Base-by-base conservation (phyloP, 2,888 invertebrate species). In the Epinotia brunnichana region DNA sequence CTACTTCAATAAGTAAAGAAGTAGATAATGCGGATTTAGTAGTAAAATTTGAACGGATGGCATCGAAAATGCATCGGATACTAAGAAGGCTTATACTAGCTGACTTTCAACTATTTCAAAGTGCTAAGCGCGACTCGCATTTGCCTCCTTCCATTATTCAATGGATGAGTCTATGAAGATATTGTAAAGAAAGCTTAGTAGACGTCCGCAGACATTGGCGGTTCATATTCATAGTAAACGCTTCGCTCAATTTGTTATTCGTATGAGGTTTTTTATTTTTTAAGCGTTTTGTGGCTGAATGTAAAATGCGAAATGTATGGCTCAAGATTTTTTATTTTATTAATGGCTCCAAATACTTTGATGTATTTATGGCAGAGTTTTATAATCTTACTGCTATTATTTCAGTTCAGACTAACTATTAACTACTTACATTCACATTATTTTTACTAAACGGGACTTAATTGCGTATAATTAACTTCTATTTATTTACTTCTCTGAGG, bases 121-220 rank as follows among this genome's bases (percentile, higher is more conserved):
- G 72, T 59, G 70, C 73, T 76, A 76, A 76, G 75, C 73, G 74
- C 73, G 68, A 68, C 57, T 70, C 70, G 64, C 75, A 74, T 74
- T 74, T 76, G 72, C 69, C 57, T 13, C 44, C 17, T 15, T 76
- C 24, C 74, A 76, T 74, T 73, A 76, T 76, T 76, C 75, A 76
- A 59, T 17, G 35, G 54, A 54, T 63, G 48, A 53, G 60, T 60
- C 69, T 53, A 70, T 62, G 63, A 70, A 48, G 56, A 70, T 62
- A 70, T 56, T 54, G 24, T 29, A 62, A 44, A 54, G 66, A 57
- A 60, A 70, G 59, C 59, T 73, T 64, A 56, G 57, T 44, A 66
- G 21, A 19, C 41, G 13, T 51, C 48, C 35, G 19, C 41, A 44
- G 60, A 60, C 39, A 19, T 41, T 60, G 4, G 19, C 9, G 39